Evolutionary conservation across 2,797 vertebrate genomes (phyloP).

Genomic region (Brotula barbata): DNA sequence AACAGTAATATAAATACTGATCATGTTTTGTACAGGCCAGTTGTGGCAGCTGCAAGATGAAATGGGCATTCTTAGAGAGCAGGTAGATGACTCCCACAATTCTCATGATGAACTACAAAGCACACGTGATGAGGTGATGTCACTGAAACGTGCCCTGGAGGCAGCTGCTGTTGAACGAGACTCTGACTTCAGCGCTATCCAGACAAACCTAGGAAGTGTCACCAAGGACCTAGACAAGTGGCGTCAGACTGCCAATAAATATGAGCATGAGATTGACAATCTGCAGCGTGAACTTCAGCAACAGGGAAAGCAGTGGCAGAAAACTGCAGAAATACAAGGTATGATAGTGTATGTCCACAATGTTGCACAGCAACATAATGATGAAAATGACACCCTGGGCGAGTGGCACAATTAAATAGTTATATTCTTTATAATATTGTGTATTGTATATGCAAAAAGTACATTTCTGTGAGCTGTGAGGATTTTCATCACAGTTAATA

Average conservation of each 20-base stretch:
- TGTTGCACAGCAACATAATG: background rate
- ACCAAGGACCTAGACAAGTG: slow-evolving; percentile 88
- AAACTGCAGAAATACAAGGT: slow-evolving; percentile 89
- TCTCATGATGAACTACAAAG: slow-evolving; percentile 80
- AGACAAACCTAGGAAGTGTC: slow-evolving; percentile 84
- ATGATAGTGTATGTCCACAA: background rate
- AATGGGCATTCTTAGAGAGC: slow-evolving; percentile 83
- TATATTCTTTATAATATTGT: too few species aligned
- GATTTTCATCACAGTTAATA: too few species aligned
- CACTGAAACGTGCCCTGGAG: slow-evolving; percentile 86
- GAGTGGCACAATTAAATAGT: too few species aligned
- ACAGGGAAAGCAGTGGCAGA: slow-evolving; percentile 88
- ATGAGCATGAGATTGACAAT: slow-evolving; percentile 85
- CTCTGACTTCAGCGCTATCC: slow-evolving; percentile 82
- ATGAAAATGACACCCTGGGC: background rate
- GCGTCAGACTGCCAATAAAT: slow-evolving; percentile 86
- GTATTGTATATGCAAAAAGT: background rate
- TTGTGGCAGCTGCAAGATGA: slow-evolving; percentile 87
- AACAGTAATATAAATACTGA: slow-evolving; percentile 16
- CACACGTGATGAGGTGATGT: slow-evolving; percentile 87
- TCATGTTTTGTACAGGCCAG: slow-evolving; percentile 80
- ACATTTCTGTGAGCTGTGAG: too few species aligned
- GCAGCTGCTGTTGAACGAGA: slow-evolving; percentile 84
- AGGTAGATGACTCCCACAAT: slow-evolving; percentile 83
- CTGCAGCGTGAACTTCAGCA: slow-evolving; percentile 88